Percentiles rank a stretch among this genome's conserved stretches.
phyloP scores from a whole-genome alignment of 2,113 vertebrate genomes.

The Lagenorhynchus albirostris region DNA sequence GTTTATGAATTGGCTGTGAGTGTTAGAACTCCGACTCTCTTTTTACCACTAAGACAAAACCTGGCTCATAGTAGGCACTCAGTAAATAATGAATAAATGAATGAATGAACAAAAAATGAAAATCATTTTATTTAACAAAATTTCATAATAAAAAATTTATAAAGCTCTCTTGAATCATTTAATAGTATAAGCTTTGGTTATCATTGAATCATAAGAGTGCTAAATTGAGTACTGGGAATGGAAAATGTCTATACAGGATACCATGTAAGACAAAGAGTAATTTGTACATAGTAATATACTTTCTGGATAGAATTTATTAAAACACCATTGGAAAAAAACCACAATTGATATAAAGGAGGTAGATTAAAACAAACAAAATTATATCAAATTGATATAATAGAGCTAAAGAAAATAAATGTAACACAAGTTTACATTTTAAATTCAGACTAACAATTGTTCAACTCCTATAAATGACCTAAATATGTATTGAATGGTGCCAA shows the following conservation, averaged over 20 bases:
- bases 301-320: not conserved
- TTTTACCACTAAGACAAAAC: not conserved
- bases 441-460: not conserved
- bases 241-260: not conserved
- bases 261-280: not conserved
- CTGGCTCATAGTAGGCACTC: not conserved
- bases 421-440: constrained; percentile 19
- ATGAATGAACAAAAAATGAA: not conserved
- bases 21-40: not conserved
- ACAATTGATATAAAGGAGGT: not conserved
- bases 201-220: not conserved
- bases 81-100: not conserved
- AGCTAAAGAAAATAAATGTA: not conserved
- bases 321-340: not conserved
- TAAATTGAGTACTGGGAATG: not conserved
- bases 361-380: not conserved
- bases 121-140: constrained; percentile 1
- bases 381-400: not conserved
- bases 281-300: not conserved
- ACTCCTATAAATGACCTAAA: not conserved
- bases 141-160: not conserved
- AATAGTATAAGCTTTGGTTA: not conserved
- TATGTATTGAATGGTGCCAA: not conserved
- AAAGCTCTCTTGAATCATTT: not conserved
- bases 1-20: not conserved